These are phyloP conservation scores for Callyntrura sp. DNA, from an alignment of 2,888 invertebrate species.

Conservation along the genomic window DNA sequence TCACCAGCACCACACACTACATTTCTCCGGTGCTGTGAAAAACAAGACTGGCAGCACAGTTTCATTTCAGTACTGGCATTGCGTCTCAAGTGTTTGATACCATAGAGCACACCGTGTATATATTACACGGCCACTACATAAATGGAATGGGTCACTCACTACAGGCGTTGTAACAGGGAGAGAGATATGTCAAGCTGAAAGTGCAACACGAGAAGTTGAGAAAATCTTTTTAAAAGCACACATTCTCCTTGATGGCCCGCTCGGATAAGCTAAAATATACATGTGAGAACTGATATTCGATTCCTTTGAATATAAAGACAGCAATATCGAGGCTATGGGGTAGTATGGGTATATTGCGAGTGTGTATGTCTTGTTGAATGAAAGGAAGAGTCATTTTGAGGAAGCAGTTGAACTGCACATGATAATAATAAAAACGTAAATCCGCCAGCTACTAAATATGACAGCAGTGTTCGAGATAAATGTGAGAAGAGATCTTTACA, in stretches of 20 bases:
- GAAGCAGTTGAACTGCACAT: conserved; percentile 67
- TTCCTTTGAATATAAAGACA: neutral
- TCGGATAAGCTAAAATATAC: neutral
- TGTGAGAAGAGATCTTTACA: conserved; percentile 14
- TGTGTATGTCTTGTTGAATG: conserved; percentile 49
- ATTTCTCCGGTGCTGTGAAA: conserved; percentile 17
- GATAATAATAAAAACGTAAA: conserved; percentile 20
- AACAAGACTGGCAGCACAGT: neutral
- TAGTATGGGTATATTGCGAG: neutral
- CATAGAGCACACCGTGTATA: neutral
- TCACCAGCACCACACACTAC: neutral
- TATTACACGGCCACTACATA: neutral
- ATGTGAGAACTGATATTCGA: neutral
- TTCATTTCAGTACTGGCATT: conserved; percentile 12
- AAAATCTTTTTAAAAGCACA: conserved; percentile 46
- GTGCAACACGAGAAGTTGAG: conserved; percentile 58
- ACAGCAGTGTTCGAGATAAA: neutral
- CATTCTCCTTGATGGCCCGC: neutral
- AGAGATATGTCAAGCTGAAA: conserved; percentile 34
- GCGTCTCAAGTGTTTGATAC: conserved; percentile 9
- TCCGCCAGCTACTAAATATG: conserved; percentile 30
- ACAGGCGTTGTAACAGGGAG: conserved; percentile 11
- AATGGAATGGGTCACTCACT: conserved; percentile 15
- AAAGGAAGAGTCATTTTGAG: conserved; percentile 67
- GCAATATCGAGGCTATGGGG: neutral